These are phyloP conservation scores for Cettia cetti DNA, from an alignment of 2,113 vertebrate species.

Conservation along the genomic window DNA sequence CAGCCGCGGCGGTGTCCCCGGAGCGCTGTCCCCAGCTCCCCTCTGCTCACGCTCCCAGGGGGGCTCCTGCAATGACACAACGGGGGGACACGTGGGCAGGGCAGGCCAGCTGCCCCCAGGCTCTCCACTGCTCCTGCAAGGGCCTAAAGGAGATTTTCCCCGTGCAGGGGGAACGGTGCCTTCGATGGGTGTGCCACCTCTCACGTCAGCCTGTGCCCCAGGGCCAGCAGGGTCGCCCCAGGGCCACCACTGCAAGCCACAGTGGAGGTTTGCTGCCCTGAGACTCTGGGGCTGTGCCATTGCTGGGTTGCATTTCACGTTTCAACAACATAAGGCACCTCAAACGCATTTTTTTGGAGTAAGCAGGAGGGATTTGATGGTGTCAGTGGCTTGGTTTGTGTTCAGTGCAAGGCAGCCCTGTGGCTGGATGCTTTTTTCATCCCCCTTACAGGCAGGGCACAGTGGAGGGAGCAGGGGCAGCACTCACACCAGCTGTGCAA, in stretches of 20 bases:
- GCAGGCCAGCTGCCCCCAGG: neutral
- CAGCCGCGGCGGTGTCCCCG: neutral
- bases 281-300: neutral
- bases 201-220: neutral
- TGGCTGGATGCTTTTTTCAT: neutral
- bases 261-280: neutral
- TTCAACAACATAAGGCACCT: neutral
- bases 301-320: fast-evolving
- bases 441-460: fast-evolving
- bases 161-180: fast-evolving
- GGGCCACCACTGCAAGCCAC: fast-evolving
- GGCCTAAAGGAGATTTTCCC: neutral
- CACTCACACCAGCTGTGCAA: fast-evolving
- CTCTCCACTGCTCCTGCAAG: neutral
- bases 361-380: neutral
- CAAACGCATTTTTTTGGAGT: neutral
- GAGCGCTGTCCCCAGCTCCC: neutral
- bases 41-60: neutral
- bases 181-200: neutral
- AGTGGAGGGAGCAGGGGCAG: neutral
- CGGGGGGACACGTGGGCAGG: fast-evolving
- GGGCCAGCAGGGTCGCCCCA: neutral
- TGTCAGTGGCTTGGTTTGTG: neutral
- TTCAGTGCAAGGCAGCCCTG: neutral
- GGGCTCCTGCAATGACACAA: neutral